Evolutionary conservation across 2,888 invertebrate genomes (phyloP).

Genomic region (Hydrotaea diabolus): DNA sequence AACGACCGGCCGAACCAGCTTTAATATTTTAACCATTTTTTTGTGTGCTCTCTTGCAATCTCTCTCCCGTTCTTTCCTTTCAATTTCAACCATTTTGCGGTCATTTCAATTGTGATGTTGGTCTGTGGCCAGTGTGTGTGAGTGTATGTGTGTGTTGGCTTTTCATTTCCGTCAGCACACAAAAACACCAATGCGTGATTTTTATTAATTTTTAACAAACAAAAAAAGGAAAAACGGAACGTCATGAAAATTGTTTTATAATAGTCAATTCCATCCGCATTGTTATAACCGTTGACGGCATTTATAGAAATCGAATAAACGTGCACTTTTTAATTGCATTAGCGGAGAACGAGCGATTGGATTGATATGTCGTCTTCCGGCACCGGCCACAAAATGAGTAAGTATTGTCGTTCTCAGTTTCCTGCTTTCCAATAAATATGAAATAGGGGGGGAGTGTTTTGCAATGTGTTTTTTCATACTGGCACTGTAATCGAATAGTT

Average conservation of each 20-base stretch:
- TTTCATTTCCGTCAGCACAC: not conserved
- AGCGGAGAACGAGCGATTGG: not conserved
- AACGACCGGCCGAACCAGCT: conserved; percentile 31
- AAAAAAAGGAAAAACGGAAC: not conserved
- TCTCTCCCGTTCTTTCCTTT: not conserved
- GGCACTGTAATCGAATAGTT: too few species aligned
- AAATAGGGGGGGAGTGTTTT: too few species aligned
- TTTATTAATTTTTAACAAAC: conserved; percentile 20
- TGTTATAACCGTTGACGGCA: not conserved
- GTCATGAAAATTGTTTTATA: conserved; percentile 20
- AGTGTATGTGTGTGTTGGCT: not conserved
- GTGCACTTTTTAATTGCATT: not conserved
- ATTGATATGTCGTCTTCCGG: conserved; percentile 49
- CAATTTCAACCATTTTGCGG: conserved; percentile 15
- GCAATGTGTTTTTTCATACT: too few species aligned
- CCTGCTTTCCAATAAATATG: too few species aligned
- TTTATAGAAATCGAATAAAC: conserved; percentile 6
- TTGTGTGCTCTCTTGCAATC: not conserved
- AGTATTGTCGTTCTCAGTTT: not conserved
- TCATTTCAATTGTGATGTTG: conserved; percentile 20
- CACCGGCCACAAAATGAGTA: conserved; percentile 59
- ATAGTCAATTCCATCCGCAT: not conserved
- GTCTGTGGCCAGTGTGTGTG: not conserved
- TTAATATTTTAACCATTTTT: conserved; percentile 25
- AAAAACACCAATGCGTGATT: conserved; percentile 12